A percentile compares a stretch with the other conserved stretches of the same genome.
phyloP scores from a whole-genome alignment of 2,888 invertebrate genomes.

The Metallyticus violacea region DNA sequence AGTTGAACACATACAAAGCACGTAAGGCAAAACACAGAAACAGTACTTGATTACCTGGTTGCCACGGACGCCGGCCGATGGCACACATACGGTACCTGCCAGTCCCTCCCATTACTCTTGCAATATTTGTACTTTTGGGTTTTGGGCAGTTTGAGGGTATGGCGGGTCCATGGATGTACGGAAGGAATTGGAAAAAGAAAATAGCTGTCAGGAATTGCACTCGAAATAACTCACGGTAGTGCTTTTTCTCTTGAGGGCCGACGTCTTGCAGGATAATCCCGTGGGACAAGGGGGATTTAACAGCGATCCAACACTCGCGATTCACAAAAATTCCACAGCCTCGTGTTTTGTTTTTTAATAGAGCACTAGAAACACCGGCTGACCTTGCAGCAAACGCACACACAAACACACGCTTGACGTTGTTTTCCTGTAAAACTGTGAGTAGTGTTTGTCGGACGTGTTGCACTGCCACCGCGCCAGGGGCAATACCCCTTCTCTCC shows the following conservation, averaged over 20 bases:
- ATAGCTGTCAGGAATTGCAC: too few relatives aligned
- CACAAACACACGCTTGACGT: too few relatives aligned
- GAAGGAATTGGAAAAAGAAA: background rate
- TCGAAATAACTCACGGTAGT: background rate
- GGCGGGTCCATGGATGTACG: background rate
- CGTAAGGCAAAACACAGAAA: background rate
- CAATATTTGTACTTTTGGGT: background rate
- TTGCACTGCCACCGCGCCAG: too few relatives aligned
- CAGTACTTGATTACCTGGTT: slow-evolving; percentile 22
- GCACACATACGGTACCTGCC: background rate
- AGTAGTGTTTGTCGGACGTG: too few relatives aligned
- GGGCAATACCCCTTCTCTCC: background rate
- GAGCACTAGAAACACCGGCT: too few relatives aligned
- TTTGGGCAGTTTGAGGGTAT: background rate
- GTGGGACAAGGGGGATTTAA: background rate
- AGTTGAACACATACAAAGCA: slow-evolving; percentile 5
- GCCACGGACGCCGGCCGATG: slow-evolving; percentile 18
- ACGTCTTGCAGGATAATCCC: background rate
- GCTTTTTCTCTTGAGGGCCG: too few relatives aligned
- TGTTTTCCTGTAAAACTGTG: too few relatives aligned
- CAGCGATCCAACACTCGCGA: background rate
- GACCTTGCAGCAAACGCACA: too few relatives aligned
- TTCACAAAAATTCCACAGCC: background rate
- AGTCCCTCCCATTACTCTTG: slow-evolving; percentile 23
- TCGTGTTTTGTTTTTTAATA: too few relatives aligned